phyloP scores from a whole-genome alignment of 2,113 vertebrate genomes.

The Hystrix brachyura region DNA sequence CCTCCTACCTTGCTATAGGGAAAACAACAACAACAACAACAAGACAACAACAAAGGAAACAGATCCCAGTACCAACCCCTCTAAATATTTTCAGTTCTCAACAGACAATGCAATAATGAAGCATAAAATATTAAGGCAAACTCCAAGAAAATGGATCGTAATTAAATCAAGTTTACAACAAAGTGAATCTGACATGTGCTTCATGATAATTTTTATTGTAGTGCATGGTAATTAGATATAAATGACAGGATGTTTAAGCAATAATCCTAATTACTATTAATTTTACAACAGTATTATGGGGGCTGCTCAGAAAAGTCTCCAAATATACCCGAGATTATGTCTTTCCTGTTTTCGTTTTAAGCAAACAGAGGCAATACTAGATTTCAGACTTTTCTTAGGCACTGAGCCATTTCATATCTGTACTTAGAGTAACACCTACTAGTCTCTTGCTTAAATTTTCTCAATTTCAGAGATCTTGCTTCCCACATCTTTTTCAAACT shows the following conservation, averaged over 20 bases:
- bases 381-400: neutral
- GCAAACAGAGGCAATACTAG: neutral
- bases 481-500: neutral
- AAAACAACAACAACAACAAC: neutral
- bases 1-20: neutral
- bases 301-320: constrained; percentile 27
- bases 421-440: neutral
- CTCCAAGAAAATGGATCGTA: neutral
- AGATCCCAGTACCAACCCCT: neutral
- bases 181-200: neutral
- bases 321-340: neutral
- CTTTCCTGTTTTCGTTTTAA: neutral
- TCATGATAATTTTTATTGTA: constrained; percentile 56
- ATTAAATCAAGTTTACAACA: constrained; percentile 57
- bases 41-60: neutral
- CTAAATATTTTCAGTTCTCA: neutral
- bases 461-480: constrained; percentile 5
- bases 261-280: constrained; percentile 66
- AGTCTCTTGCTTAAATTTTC: neutral
- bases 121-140: neutral
- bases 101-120: neutral
- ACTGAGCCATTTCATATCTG: neutral
- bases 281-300: constrained; percentile 31
- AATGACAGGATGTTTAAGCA: constrained; percentile 63
- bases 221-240: constrained; percentile 67